Evolutionary conservation across 1,140 invertebrate genomes (phyloP), one percentile per base, ranked within the genome.

Genomic region (Oncopodura yosiiana): DNA sequence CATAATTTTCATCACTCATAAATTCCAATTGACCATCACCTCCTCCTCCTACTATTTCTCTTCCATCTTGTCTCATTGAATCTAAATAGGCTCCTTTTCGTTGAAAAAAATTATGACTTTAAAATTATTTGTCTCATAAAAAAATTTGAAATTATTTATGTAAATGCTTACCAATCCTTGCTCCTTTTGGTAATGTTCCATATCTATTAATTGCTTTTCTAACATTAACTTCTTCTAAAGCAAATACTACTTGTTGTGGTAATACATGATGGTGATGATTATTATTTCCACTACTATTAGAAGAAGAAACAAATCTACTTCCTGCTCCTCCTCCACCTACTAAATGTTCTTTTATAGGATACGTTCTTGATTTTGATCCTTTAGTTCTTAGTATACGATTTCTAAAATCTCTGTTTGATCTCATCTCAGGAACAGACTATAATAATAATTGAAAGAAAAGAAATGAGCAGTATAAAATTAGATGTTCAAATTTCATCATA

Each of bases 121-220:
- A n/a, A n/a, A n/a, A n/a, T n/a, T n/a, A 9, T 41, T 8, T 9
- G 8, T 41, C 6, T 41, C 8, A 41, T 6, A 41, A 41, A 41
- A 12, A 6, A 41, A 12, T 41, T 41, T 12, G 38, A n/a, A n/a
- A n/a, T 19, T 12, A 41, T 9, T 12, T 41, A 6, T 41, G 9
- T 6, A 92, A 92, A n/a, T n/a, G n/a, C n/a, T n/a, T n/a, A n/a
- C n/a, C n/a, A 62, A 96, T 96, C 29, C 93, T 77, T 12, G 90
- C 88, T 42, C 87, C 90, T 73, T 97, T 99, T 0, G 94, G 94
- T 53, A 93, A 68, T 11, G 94, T 97, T 4, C 94, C 94, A 69
- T 95, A 97, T n/a, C 90, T 79, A 72, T 91, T 94, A 50, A 95
- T 94, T 5, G 91, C 91, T 61, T 89, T 81, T 66, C 93, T 88